phyloP scores from a whole-genome alignment of 2,888 invertebrate genomes.

The Tipula lateralis region DNA sequence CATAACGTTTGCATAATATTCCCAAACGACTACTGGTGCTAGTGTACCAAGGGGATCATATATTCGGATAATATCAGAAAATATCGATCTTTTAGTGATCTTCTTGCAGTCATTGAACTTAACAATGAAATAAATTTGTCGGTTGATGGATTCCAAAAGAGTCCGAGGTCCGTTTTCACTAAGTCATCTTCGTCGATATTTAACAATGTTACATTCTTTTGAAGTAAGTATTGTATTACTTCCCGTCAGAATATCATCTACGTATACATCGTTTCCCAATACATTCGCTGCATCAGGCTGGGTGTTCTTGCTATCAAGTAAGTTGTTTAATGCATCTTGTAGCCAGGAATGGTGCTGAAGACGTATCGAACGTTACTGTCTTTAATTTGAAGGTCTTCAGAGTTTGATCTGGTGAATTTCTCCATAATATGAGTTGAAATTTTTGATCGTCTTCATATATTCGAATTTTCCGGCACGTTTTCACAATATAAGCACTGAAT shows the following conservation, averaged over 20 bases:
- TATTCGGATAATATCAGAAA: not conserved
- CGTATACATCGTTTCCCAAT: too few relatives aligned
- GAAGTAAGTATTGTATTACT: too few relatives aligned
- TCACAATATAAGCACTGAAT: conserved; percentile 38
- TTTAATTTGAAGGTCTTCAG: not conserved
- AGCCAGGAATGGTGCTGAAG: conserved; percentile 35
- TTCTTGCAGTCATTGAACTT: too few relatives aligned
- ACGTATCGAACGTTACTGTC: conserved; percentile 35
- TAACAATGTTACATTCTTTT: too few relatives aligned
- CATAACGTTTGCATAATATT: not conserved
- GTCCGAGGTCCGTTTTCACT: too few relatives aligned
- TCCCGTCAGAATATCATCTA: too few relatives aligned
- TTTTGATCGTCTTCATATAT: not conserved
- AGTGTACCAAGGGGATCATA: not conserved
- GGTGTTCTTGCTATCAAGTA: too few relatives aligned
- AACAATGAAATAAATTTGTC: too few relatives aligned
- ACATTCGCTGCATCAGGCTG: too few relatives aligned
- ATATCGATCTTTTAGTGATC: too few relatives aligned
- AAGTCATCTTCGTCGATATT: too few relatives aligned
- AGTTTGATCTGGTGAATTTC: conserved; percentile 30
- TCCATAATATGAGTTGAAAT: conserved; percentile 31
- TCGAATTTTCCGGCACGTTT: conserved; percentile 35
- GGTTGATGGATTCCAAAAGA: not conserved
- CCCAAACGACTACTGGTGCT: not conserved
- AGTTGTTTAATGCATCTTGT: conserved; percentile 32